Evolutionary conservation across 2,113 vertebrate species (phyloP), one percentile per base, ranked within the genome.

Genomic region (Oncorhynchus gorbuscha): DNA sequence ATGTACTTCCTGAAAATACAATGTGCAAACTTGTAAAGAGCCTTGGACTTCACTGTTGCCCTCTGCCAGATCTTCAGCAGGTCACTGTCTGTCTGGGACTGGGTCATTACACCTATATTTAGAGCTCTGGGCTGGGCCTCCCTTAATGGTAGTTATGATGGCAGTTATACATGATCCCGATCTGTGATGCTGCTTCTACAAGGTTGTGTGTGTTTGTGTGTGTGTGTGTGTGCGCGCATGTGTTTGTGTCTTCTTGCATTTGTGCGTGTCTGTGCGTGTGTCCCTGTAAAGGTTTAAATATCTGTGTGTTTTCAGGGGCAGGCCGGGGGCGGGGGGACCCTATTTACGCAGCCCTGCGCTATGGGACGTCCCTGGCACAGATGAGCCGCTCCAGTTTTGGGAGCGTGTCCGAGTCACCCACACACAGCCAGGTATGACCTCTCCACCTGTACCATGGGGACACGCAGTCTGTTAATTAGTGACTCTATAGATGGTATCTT

Each of bases 351-450:
- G 93, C 96, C 14, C 89, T 98, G 76, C 95, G 96, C 86, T 96
- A 94, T 1, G 96, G 96, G 81, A 97, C 95, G 13, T 96, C 97
- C 68, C 90, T 98, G 90, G 95, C 95, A 20, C 92, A 96, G 85
- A 93, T 96, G 92, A 94, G 91, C 73, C 93, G 95, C 39, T 95
- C 96, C 86, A 96, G 95, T 85, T 96, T 97, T 74, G 95, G 95
- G 89, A 97, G 96, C 86, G 90, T 95, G 61, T 96, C 94, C 3
- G 96, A 97, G 81, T 96, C 95, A 0, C 96, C 95, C n/a, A 97
- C 95, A 0, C 88, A 82, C 87, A 96, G 93, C 86, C 87, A 96
- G 95, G 96, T 97, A 94, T 35, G 89, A 85, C 62, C 69, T 72
- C 71, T 20, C 51, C 70, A 28, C 48, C 76, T 68, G 49, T 24